Evolutionary conservation across 2,113 vertebrate species (phyloP).

Genomic region (Thamnaconus septentrionalis): DNA sequence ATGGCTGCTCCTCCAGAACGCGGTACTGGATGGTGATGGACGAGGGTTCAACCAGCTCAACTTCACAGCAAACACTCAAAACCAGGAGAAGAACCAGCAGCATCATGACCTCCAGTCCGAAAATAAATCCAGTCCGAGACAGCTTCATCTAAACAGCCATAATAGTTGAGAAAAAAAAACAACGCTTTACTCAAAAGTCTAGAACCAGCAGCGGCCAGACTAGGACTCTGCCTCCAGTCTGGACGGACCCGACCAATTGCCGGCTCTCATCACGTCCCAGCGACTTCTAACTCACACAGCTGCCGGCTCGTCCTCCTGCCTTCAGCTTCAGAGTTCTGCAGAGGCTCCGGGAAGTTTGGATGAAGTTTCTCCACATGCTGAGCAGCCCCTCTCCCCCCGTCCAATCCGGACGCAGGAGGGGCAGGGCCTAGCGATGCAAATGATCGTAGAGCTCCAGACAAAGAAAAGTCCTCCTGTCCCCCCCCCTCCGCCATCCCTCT

Average conservation of each 20-base stretch:
- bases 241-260: constrained; percentile 6
- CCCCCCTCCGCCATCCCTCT: constrained; percentile 31
- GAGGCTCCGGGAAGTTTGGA: constrained; percentile 53
- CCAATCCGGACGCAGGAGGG: constrained; percentile 57
- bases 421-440: constrained; percentile 43
- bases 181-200: background rate
- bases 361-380: constrained; percentile 52
- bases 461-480: constrained; percentile 38
- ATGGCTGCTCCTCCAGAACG: constrained; percentile 84
- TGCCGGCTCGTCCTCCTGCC: constrained; percentile 46
- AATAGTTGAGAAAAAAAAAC: background rate
- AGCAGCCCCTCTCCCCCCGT: constrained; percentile 12
- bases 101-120: constrained; percentile 49
- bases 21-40: constrained; percentile 75
- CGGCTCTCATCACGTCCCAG: constrained; percentile 17
- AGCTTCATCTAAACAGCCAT: too few relatives aligned
- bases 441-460: constrained; percentile 23
- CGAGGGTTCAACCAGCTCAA: constrained; percentile 32
- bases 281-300: constrained; percentile 62
- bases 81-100: constrained; percentile 62
- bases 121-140: constrained; percentile 20
- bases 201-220: background rate
- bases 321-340: constrained; percentile 57
- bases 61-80: constrained; percentile 45
- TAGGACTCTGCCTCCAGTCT: background rate